Conservation (phyloP, 64 coral and sea anemone genomes). For the Hydrozoanthus tunicans region DNA sequence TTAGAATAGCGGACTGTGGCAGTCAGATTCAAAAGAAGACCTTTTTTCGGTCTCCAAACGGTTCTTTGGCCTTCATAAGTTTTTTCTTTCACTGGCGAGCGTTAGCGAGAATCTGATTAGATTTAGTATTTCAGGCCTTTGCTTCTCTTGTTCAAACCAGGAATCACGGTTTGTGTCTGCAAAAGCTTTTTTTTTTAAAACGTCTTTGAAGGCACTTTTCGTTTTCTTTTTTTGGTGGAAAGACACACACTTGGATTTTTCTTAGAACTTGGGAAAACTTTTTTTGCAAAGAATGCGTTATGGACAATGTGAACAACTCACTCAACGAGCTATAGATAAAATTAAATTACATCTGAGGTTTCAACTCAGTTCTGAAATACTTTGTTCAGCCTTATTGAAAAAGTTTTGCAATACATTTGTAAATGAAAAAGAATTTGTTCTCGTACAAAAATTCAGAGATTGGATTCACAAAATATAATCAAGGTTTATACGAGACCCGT, state of each 20-base stretch:
- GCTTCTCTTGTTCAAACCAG: neutral
- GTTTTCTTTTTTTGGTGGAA: slow-evolving; percentile 7
- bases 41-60: neutral
- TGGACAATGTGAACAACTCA: neutral
- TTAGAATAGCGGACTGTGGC: too few relatives aligned
- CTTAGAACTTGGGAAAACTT: neutral
- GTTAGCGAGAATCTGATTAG: neutral
- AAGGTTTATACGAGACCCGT: neutral
- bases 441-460: neutral
- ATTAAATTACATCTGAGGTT: neutral
- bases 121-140: slow-evolving; percentile 23
- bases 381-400: neutral
- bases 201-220: slow-evolving; percentile 40
- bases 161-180: slow-evolving; percentile 5
- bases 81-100: neutral
- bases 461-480: neutral
- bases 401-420: neutral
- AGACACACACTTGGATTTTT: neutral
- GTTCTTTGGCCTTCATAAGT: slow-evolving; percentile 5
- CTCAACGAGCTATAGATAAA: neutral
- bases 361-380: neutral
- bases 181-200: slow-evolving; percentile 1
- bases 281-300: neutral
- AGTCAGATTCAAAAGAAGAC: neutral
- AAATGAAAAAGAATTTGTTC: neutral